A percentile compares a stretch with the other conserved stretches of the same genome.
Evolutionary conservation across 2,797 vertebrate genomes (phyloP).

Genomic region (Morelia viridis): DNA sequence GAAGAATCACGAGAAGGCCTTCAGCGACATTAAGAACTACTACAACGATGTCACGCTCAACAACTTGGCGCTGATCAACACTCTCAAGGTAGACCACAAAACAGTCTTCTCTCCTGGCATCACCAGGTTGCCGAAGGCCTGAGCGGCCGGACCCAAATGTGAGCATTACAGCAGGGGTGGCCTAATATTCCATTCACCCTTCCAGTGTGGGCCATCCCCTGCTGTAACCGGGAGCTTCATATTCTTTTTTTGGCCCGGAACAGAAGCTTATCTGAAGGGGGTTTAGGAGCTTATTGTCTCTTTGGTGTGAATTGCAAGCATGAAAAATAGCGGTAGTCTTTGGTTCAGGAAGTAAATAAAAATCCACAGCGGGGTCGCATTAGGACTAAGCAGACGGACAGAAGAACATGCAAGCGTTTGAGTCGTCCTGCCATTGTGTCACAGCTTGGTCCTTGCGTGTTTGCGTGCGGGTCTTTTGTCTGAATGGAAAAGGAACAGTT

Average conservation of each 20-base stretch:
- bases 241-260: neutral
- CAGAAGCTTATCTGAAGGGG: too few species aligned
- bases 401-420: neutral
- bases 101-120: neutral
- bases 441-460: neutral
- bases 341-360: neutral
- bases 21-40: constrained; percentile 75
- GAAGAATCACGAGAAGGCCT: constrained; percentile 77
- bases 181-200: too few species aligned
- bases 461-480: neutral
- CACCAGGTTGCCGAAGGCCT: neutral
- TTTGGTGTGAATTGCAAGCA: neutral
- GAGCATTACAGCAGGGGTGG: neutral
- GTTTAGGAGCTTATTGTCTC: too few species aligned
- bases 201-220: neutral
- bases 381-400: neutral
- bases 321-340: neutral
- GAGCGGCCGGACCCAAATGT: neutral
- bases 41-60: constrained; percentile 75
- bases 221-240: neutral
- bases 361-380: neutral
- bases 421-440: neutral
- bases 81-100: constrained; percentile 71
- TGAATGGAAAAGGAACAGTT: neutral
- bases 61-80: constrained; percentile 73